These are phyloP conservation scores for Cyanistes caeruleus DNA, from an alignment of 2,113 vertebrate genomes.

Conservation along the genomic window DNA sequence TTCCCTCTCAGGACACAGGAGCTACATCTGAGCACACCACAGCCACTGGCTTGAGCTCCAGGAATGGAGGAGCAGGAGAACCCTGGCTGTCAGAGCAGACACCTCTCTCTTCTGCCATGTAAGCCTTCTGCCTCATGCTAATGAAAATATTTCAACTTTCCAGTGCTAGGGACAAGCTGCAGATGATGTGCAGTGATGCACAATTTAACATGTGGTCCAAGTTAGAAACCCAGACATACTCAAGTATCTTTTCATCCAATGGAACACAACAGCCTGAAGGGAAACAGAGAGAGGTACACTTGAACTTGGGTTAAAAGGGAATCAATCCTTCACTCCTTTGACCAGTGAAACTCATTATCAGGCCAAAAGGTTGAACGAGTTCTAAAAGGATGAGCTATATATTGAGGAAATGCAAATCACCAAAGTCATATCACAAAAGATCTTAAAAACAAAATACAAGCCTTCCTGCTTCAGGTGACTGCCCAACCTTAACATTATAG, in stretches of 20 bases:
- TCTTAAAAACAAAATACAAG: background rate
- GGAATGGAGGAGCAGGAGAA: background rate
- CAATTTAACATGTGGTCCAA: background rate
- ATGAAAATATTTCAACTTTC: background rate
- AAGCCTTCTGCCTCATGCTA: background rate
- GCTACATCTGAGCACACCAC: background rate
- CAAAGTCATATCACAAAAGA: background rate
- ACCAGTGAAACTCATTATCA: background rate
- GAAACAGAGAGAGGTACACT: background rate
- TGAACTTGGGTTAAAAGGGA: background rate
- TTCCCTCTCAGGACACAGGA: background rate
- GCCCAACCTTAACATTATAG: background rate
- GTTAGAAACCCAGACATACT: background rate
- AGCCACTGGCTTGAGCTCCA: background rate
- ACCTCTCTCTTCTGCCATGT: background rate
- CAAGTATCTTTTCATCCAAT: background rate
- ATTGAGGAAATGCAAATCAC: background rate
- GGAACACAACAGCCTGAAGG: background rate
- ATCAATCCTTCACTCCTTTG: background rate
- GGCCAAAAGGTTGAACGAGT: background rate
- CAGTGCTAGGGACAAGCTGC: background rate
- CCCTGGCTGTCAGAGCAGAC: background rate
- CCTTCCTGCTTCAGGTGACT: background rate
- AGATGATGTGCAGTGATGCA: background rate
- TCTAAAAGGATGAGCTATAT: background rate